These are phyloP conservation scores for Oceanites oceanicus DNA, from an alignment of 2,113 vertebrate genomes.

Conservation along the genomic window DNA sequence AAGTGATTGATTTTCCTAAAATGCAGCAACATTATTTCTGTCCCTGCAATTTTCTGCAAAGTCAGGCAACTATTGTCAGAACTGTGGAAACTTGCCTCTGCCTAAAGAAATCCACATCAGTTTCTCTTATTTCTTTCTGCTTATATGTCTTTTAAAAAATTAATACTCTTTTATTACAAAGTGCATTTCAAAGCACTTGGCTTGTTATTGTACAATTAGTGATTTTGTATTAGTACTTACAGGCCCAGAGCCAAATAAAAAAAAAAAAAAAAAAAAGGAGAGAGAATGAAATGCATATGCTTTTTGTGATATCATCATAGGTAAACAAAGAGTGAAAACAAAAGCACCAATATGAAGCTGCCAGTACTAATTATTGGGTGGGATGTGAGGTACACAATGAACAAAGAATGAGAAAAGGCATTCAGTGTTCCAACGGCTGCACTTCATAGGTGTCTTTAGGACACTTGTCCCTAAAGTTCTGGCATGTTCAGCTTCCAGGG, in stretches of 20 bases:
- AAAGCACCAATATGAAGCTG: constrained; percentile 46
- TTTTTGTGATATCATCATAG: constrained; percentile 60
- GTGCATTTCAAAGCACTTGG: constrained; percentile 55
- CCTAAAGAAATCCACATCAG: not conserved
- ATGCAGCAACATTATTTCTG: not conserved
- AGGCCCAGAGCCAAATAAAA: constrained; percentile 38
- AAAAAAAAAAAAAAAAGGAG: not conserved
- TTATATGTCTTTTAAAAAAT: not conserved
- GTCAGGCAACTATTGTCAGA: not conserved
- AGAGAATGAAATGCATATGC: not conserved
- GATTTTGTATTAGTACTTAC: constrained; percentile 50
- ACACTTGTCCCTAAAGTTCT: not conserved
- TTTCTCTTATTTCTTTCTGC: not conserved
- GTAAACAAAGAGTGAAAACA: constrained; percentile 64
- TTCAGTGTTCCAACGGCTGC: not conserved
- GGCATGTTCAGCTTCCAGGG: not conserved
- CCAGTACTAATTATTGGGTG: constrained; percentile 59
- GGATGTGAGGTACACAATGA: constrained; percentile 17
- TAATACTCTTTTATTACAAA: constrained; percentile 13
- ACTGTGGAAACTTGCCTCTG: not conserved
- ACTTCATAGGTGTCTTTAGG: not conserved
- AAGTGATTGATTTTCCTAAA: not conserved
- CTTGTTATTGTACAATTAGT: constrained; percentile 43
- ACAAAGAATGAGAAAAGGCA: not conserved
- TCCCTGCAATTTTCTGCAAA: not conserved